Base-by-base conservation (phyloP, 1,140 invertebrate genomes). In the Berghia stephanieae region DNA sequence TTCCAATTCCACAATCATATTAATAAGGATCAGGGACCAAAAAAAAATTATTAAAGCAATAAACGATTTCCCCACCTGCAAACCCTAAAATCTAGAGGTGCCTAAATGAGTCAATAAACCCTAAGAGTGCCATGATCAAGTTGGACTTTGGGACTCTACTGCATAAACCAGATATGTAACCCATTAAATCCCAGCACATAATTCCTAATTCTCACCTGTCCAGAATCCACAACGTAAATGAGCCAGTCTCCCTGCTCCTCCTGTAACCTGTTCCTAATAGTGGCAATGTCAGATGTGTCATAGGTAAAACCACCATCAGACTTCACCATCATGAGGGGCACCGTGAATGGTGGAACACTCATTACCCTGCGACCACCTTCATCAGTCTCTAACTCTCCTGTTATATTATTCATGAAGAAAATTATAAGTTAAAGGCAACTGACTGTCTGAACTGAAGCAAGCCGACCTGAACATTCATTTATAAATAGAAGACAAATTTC, bases 241-340 rank as follows among this genome's bases (percentile, higher is more conserved):
- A 99, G 85, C 93, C 97, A 96, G 81, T 97, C 94, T 1, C 90
- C 94, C 78, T 94, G 94, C 87, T 99, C 96, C 85, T 97, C 96
- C 74, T 95, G 88, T 6, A 99, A 88, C 63, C 98, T 92, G 67
- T 99, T 93, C 81, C 93, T 94, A 2, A 99, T 92, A 10, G 95
- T 93, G 3, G 98, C 96, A 92, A 99, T 91, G 90, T 99, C 98
- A 8, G 97, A 99, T 0, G 98, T 99, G 87, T 99, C 98, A 89
- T 99, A 99, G 0, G 98, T 99, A 87, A 94, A 99, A 40, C 98
- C 98, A 68, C 98, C 98, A 91, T 99, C 98, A 3, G 96, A 96
- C 91, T 99, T 99, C 0, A 99, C 93, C 24, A 99, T 92, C 0
- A 97, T 99, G 24, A 99, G 88, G 0, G 98, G 98, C n/a, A 91